These are phyloP conservation scores for Lasioglossum calceatum DNA, from an alignment of 2,888 invertebrate species.

Conservation along the genomic window DNA sequence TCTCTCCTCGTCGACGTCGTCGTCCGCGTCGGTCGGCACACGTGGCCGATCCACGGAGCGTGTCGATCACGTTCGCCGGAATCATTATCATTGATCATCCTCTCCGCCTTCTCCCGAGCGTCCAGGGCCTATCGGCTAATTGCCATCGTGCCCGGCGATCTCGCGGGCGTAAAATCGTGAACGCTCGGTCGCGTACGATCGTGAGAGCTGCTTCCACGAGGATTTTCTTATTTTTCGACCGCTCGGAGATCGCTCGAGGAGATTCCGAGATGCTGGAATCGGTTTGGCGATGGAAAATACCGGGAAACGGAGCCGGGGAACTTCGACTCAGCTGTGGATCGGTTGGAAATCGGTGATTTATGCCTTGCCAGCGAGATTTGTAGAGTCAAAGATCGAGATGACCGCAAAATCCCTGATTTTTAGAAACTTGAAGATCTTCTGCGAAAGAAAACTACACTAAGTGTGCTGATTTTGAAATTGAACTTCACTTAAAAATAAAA, in stretches of 20 bases:
- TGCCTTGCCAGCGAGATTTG: background rate
- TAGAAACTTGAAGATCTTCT: background rate
- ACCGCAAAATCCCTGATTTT: background rate
- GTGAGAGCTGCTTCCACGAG: slow-evolving; percentile 36
- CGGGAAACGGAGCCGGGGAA: background rate
- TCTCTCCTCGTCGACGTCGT: slow-evolving; percentile 43
- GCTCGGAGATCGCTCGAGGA: background rate
- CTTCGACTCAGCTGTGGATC: background rate
- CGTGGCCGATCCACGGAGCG: slow-evolving; percentile 74
- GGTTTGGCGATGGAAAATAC: background rate
- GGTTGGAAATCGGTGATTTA: background rate
- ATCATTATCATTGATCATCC: slow-evolving; percentile 82
- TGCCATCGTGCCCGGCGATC: slow-evolving; percentile 69
- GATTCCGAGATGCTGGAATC: slow-evolving; percentile 27
- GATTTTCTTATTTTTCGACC: slow-evolving; percentile 17
- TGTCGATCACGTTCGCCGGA: slow-evolving; percentile 80
- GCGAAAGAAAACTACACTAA: too few relatives aligned
- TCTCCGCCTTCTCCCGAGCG: slow-evolving; percentile 62
- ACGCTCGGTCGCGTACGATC: slow-evolving; percentile 50
- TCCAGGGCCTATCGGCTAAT: slow-evolving; percentile 72
- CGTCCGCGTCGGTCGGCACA: slow-evolving; percentile 57
- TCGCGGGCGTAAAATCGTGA: slow-evolving; percentile 67
- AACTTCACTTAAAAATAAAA: too few relatives aligned
- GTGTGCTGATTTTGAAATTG: too few relatives aligned
- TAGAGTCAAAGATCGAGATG: background rate